A percentile compares a stretch with the other conserved stretches of the same genome.
Conservation (phyloP, 2,113 vertebrate species). For the Pelvicachromis taeniatus region DNA sequence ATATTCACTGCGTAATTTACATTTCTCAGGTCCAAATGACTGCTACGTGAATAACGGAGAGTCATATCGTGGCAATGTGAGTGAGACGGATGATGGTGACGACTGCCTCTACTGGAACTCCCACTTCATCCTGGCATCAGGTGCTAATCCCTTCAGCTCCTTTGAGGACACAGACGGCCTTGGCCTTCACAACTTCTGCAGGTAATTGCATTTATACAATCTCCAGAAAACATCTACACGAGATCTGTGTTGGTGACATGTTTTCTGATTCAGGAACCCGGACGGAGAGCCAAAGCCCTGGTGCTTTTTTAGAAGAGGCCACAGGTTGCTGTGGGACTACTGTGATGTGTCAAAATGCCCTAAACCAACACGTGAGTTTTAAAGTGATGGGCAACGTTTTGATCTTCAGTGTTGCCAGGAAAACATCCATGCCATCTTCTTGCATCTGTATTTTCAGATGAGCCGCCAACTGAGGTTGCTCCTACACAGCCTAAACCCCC, state of each 20-base stretch:
- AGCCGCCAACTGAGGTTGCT: not conserved
- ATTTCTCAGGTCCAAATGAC: slow-evolving; percentile 61
- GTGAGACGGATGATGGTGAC: slow-evolving; percentile 61
- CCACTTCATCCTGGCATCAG: slow-evolving; percentile 59
- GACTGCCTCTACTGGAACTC: slow-evolving; percentile 77
- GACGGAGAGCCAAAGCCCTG: slow-evolving; percentile 72
- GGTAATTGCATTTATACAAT: slow-evolving; percentile 20
- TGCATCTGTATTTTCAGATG: slow-evolving; percentile 24
- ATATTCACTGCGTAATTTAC: not conserved
- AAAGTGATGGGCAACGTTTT: not conserved
- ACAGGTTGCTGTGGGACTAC: slow-evolving; percentile 61
- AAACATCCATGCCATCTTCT: not conserved
- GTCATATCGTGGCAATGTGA: slow-evolving; percentile 69
- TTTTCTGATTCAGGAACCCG: slow-evolving; percentile 64
- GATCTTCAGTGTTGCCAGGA: not conserved
- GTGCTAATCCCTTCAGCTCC: slow-evolving; percentile 41
- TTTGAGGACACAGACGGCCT: slow-evolving; percentile 53
- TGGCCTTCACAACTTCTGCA: slow-evolving; percentile 76
- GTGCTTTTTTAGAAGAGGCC: slow-evolving; percentile 68
- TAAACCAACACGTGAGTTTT: slow-evolving; percentile 33
- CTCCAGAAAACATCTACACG: not conserved
- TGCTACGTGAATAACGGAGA: slow-evolving; percentile 70
- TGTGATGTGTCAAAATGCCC: slow-evolving; percentile 65
- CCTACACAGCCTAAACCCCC: not conserved
- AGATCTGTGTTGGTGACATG: not conserved